These are phyloP conservation scores for Drosophila yooni DNA, from an alignment of 2,888 invertebrate genomes.

Conservation along the genomic window DNA sequence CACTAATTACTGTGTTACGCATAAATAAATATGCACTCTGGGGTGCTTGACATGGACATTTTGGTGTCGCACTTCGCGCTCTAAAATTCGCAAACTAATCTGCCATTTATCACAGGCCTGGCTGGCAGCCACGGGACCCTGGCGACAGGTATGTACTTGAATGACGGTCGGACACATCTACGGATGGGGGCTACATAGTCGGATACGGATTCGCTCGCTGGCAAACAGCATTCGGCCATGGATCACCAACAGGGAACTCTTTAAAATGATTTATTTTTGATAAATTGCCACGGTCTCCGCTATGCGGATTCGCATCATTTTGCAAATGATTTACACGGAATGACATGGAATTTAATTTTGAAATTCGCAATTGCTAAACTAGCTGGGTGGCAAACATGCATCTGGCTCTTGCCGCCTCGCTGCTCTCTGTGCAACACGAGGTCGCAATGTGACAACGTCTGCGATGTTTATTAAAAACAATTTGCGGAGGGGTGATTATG, in stretches of 20 bases:
- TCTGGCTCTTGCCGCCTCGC: slow-evolving; percentile 28
- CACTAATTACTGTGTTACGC: slow-evolving; percentile 76
- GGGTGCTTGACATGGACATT: slow-evolving; percentile 53
- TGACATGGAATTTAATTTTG: slow-evolving; percentile 83
- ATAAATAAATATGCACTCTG: slow-evolving; percentile 51
- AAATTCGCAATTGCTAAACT: slow-evolving; percentile 80
- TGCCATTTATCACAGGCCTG: slow-evolving; percentile 77
- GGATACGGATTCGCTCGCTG: slow-evolving; percentile 14
- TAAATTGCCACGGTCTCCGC: slow-evolving; percentile 76
- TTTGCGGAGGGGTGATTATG: slow-evolving; percentile 36
- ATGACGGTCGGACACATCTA: slow-evolving; percentile 22
- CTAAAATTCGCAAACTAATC: slow-evolving; percentile 82
- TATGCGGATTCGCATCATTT: slow-evolving; percentile 59
- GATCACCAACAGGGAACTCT: slow-evolving; percentile 61
- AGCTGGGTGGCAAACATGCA: slow-evolving; percentile 82
- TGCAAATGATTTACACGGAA: slow-evolving; percentile 83
- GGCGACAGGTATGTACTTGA: slow-evolving; percentile 75
- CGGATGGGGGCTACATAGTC: slow-evolving; percentile 2
- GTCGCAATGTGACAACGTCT: slow-evolving; percentile 46
- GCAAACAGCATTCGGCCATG: slow-evolving; percentile 31
- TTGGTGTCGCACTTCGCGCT: slow-evolving; percentile 60
- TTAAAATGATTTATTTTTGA: slow-evolving; percentile 84
- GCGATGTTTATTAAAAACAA: slow-evolving; percentile 21
- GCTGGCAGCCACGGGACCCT: slow-evolving; percentile 46
- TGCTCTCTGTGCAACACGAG: slow-evolving; percentile 7